A percentile compares a stretch with the other conserved stretches of the same genome.
phyloP scores from a whole-genome alignment of 2,113 vertebrate genomes.

The Misgurnus anguillicaudatus region DNA sequence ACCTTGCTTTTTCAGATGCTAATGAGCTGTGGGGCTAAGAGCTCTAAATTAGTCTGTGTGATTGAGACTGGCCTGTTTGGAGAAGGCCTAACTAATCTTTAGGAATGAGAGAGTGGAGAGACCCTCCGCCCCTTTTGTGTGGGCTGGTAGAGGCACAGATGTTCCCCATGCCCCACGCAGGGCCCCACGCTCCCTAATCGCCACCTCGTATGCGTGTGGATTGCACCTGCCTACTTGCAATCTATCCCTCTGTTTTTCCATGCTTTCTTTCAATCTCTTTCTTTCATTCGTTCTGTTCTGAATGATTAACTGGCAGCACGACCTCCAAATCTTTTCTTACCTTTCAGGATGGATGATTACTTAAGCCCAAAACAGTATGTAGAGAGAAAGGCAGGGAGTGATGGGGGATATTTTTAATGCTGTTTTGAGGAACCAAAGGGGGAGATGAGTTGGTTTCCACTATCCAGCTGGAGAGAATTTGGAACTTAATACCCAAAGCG shows the following conservation, averaged over 20 bases:
- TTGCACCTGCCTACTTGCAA: slow-evolving; percentile 75
- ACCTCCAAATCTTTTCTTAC: slow-evolving; percentile 56
- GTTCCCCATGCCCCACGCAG: slow-evolving; percentile 76
- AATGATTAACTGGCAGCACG: slow-evolving; percentile 50
- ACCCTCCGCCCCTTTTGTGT: slow-evolving; percentile 69
- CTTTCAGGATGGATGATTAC: slow-evolving; percentile 58
- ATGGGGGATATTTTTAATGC: slow-evolving; percentile 26
- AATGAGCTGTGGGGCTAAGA: slow-evolving; percentile 72
- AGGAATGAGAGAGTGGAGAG: slow-evolving; percentile 55
- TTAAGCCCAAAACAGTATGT: slow-evolving; percentile 60
- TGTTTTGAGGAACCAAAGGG: slow-evolving; percentile 56
- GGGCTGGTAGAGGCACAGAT: slow-evolving; percentile 78
- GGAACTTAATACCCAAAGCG: slow-evolving; percentile 69
- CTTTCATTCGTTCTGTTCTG: slow-evolving; percentile 43
- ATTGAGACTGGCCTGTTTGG: slow-evolving; percentile 75
- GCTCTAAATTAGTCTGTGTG: slow-evolving; percentile 75
- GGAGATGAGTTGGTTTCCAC: slow-evolving; percentile 50
- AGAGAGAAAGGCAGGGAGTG: slow-evolving; percentile 43
- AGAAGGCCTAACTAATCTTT: slow-evolving; percentile 71
- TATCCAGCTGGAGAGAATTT: slow-evolving; percentile 73
- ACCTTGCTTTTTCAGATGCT: slow-evolving; percentile 76
- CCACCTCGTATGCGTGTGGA: slow-evolving; percentile 74
- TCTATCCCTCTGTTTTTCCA: slow-evolving; percentile 43
- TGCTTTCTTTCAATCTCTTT: slow-evolving; percentile 17
- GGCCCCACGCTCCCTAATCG: slow-evolving; percentile 75